Base-by-base conservation (phyloP, 2,797 vertebrate genomes). In the Eurystomus glaucurus region DNA sequence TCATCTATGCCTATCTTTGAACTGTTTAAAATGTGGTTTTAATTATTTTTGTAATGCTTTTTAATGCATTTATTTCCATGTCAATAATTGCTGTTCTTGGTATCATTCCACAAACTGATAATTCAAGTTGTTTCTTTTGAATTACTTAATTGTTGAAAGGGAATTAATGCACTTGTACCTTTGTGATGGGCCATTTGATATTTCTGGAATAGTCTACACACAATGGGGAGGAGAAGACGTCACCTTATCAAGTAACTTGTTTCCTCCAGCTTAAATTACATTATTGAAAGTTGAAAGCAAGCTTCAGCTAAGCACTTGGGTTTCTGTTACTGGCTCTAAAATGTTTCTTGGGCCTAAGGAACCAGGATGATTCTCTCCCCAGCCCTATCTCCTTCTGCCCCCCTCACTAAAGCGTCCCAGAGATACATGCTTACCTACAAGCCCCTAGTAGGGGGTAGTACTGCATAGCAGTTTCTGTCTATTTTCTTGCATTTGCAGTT, bases 161-260 rank as follows among this genome's bases (percentile, higher is more conserved):
- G 29, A 81, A 48, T 75, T 4, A 88, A 88, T 93, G 54, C 17
- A 16, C 21, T 55, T 74, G 31, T 29, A 66, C 22, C 55, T 80
- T 77, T 74, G 9, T 66, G 35, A 21, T 79, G 35, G 46, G 70
- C 70, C 29, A 35, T 75, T 83, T 89, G 84, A 60, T 94, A 78
- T 79, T 92, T 91, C 88, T 87, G 43, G 39, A 79, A 58, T 43
- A 84, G 77, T 45, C 66, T 61, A 5, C 25, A 43, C 31, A 31
- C 46, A 55, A 3, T 0, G 62, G 74, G 58, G 84, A 81, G 41
- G 39, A 80, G 45, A 78, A 55, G 50, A 50, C 9, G 9, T 70
- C 60, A 57, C 75, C 78, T 96, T 58, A 85, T 82, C 81, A 74
- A 86, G 46, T 92, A 72, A 92, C 86, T 46, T 61, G 17, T 76